Evolutionary conservation across 2,888 invertebrate genomes (phyloP).

Genomic region (Eumerus sabulonum): DNA sequence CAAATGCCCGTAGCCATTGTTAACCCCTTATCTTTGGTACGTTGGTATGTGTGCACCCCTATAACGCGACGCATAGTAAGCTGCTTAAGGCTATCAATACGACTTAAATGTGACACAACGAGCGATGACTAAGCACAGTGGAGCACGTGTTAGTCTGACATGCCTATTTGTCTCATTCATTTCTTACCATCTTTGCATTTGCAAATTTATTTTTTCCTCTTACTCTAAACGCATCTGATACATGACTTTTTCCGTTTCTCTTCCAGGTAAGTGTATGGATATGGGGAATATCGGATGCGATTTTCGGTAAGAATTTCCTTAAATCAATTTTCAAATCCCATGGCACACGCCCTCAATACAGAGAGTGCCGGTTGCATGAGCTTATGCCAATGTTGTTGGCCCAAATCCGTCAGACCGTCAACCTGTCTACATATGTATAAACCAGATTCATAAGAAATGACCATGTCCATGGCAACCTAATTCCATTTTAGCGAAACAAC

Average conservation of each 20-base stretch:
- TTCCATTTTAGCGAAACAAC: slow-evolving; percentile 10
- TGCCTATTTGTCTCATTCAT: slow-evolving; percentile 16
- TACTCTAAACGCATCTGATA: no score
- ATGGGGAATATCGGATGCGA: not conserved
- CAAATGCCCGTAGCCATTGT: not conserved
- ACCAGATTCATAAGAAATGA: slow-evolving; percentile 27
- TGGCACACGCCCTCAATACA: slow-evolving; percentile 17
- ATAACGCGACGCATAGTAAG: slow-evolving; percentile 7
- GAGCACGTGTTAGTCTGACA: slow-evolving; percentile 26
- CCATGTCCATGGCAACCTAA: slow-evolving; percentile 14
- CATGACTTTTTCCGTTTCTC: slow-evolving; percentile 17
- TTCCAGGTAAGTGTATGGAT: slow-evolving; percentile 49
- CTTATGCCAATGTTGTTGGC: not conserved
- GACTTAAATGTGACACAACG: slow-evolving; percentile 14
- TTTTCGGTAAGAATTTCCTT: slow-evolving; percentile 23
- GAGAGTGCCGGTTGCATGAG: slow-evolving; percentile 1
- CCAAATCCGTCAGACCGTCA: slow-evolving; percentile 41
- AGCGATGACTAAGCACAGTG: not conserved
- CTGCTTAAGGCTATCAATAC: slow-evolving; percentile 34
- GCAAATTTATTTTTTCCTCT: no score
- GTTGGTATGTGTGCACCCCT: not conserved
- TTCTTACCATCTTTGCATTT: not conserved
- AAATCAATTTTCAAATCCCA: slow-evolving; percentile 4
- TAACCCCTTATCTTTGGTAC: not conserved
- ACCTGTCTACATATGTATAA: slow-evolving; percentile 11